Percentiles rank a stretch among this genome's conserved stretches.
These are phyloP conservation scores for Drosophila parthenogenetica DNA, from an alignment of 2,888 invertebrate species.

Conservation along the genomic window DNA sequence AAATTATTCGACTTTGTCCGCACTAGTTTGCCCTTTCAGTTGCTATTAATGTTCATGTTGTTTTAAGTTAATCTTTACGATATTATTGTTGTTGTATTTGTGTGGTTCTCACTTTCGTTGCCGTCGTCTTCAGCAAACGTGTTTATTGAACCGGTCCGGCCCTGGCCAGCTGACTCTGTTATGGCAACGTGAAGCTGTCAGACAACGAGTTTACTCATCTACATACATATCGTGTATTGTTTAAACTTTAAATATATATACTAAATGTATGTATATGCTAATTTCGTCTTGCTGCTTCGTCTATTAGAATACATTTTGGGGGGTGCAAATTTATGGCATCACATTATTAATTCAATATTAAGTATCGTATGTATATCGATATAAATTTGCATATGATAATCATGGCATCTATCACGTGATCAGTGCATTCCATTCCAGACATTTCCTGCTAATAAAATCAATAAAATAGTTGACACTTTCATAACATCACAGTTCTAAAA, in stretches of 20 bases:
- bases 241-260: not conserved
- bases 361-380: slow-evolving; percentile 15
- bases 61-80: slow-evolving; percentile 3
- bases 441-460: slow-evolving; percentile 9
- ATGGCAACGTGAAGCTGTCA: slow-evolving; percentile 21
- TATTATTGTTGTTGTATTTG: slow-evolving; percentile 18
- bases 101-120: slow-evolving; percentile 70
- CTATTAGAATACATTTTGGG: slow-evolving; percentile 54
- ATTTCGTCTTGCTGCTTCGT: slow-evolving; percentile 38
- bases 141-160: slow-evolving; percentile 57
- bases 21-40: slow-evolving; percentile 54
- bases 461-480: too few relatives aligned
- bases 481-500: too few relatives aligned
- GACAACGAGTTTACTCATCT: slow-evolving; percentile 20
- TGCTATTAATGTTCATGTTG: not conserved
- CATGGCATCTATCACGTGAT: slow-evolving; percentile 53
- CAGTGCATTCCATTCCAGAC: slow-evolving; percentile 25
- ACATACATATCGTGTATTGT: not conserved
- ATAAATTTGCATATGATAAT: slow-evolving; percentile 1
- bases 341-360: slow-evolving; percentile 18
- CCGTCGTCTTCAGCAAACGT: slow-evolving; percentile 32
- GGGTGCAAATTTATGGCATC: slow-evolving; percentile 57
- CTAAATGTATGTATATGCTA: slow-evolving; percentile 47
- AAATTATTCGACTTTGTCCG: slow-evolving; percentile 34
- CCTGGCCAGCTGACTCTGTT: slow-evolving; percentile 59